A percentile compares a stretch with the other conserved stretches of the same genome.
phyloP scores from a whole-genome alignment of 2,888 invertebrate genomes.

The Drosophila siamana region DNA sequence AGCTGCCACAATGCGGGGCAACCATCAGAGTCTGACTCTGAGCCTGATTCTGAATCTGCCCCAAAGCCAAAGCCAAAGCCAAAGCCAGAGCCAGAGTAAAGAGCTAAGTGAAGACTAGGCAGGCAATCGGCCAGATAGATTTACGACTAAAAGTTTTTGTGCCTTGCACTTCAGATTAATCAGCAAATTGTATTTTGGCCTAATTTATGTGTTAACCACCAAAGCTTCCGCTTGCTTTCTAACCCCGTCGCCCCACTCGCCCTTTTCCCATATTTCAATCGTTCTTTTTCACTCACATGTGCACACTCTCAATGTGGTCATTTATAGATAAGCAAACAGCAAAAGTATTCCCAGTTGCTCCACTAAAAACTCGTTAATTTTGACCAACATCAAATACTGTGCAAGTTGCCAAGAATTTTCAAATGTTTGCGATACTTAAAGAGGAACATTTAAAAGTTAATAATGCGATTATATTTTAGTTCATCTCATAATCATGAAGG shows the following conservation, averaged over 20 bases:
- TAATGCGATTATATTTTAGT: background rate
- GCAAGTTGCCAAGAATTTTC: conserved; percentile 21
- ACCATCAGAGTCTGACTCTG: conserved; percentile 48
- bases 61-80: background rate
- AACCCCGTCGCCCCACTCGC: background rate
- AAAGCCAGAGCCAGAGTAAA: conserved; percentile 4
- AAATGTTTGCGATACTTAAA: conserved; percentile 15
- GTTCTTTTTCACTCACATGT: background rate
- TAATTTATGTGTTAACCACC: conserved; percentile 70
- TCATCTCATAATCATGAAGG: background rate
- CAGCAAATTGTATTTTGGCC: conserved; percentile 79
- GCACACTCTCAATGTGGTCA: background rate
- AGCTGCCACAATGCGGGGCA: conserved; percentile 45
- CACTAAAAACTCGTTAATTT: background rate
- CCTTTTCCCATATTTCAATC: background rate
- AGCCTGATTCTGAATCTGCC: conserved; percentile 39
- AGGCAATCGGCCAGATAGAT: conserved; percentile 59
- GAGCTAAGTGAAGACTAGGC: conserved; percentile 12
- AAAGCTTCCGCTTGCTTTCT: conserved; percentile 12
- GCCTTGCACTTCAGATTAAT: conserved; percentile 76
- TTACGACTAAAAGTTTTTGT: conserved; percentile 75
- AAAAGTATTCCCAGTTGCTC: background rate
- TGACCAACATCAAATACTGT: conserved; percentile 3
- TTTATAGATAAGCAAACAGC: conserved; percentile 7
- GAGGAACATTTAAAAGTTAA: conserved; percentile 11